phyloP scores from a whole-genome alignment of 1,140 invertebrate species.

The Drosophila miranda region DNA sequence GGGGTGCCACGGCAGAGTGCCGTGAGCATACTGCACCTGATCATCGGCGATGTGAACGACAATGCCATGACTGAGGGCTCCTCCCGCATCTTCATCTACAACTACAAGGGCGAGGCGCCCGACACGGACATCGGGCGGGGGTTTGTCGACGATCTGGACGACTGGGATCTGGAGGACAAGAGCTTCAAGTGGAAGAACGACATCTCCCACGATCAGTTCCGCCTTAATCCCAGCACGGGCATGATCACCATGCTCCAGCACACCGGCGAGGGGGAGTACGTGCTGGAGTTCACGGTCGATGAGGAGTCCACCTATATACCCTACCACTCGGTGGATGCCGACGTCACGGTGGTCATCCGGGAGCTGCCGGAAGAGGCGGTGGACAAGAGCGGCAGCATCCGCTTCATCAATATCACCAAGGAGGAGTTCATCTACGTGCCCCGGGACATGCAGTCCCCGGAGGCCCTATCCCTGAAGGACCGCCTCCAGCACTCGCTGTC shows the following conservation, averaged over 20 bases:
- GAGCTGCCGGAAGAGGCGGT: constrained; percentile 95
- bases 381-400: constrained; percentile 93
- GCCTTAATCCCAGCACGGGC: constrained; percentile 88
- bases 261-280: constrained; percentile 87
- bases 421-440: constrained; percentile 91
- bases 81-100: constrained; percentile 95
- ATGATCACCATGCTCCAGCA: constrained; percentile 92
- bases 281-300: constrained; percentile 88
- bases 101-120: constrained; percentile 90
- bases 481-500: constrained; percentile 87
- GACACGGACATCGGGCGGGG: constrained; percentile 93
- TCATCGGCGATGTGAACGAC: constrained; percentile 96
- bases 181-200: constrained; percentile 87
- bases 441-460: constrained; percentile 84
- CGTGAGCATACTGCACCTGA: constrained; percentile 90
- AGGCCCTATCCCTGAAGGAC: constrained; percentile 88
- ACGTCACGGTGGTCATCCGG: constrained; percentile 92
- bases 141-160: constrained; percentile 94
- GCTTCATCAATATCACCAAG: constrained; percentile 90
- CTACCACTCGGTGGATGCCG: constrained; percentile 88
- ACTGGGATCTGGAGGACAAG: constrained; percentile 97
- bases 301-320: constrained; percentile 84
- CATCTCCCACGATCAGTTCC: constrained; percentile 85
- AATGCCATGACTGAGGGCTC: constrained; percentile 91
- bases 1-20: constrained; percentile 88